A percentile compares a stretch with the other conserved stretches of the same genome.
Conservation (phyloP, 2,888 invertebrate species). For the Drosophila parthenogenetica region DNA sequence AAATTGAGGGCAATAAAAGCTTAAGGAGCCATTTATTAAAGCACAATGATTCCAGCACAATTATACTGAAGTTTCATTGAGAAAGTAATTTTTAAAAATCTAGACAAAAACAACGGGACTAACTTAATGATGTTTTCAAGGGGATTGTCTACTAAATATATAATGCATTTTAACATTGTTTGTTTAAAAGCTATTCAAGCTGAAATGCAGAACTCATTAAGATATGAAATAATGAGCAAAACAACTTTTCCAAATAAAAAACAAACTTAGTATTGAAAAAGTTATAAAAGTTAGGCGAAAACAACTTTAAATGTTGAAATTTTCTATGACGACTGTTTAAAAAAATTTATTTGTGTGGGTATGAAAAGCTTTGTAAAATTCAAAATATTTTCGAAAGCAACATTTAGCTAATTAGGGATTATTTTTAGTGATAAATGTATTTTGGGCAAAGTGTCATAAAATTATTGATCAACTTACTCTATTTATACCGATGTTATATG, state of each 20-base stretch:
- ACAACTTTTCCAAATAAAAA: background rate
- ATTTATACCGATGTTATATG: slow-evolving; percentile 5
- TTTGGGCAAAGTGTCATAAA: slow-evolving; percentile 33
- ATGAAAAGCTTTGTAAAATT: background rate
- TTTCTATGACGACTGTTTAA: background rate
- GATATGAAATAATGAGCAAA: too few relatives aligned
- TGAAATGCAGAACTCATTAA: too few relatives aligned
- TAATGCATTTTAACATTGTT: too few relatives aligned
- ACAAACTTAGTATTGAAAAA: background rate
- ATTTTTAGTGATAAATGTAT: slow-evolving; percentile 50
- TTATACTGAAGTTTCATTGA: too few relatives aligned
- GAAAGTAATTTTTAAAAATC: too few relatives aligned
- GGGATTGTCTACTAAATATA: too few relatives aligned
- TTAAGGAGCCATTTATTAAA: background rate
- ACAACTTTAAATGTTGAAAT: background rate
- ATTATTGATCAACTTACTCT: slow-evolving; percentile 15
- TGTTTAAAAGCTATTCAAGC: too few relatives aligned
- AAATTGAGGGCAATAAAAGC: background rate
- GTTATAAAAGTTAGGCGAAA: background rate
- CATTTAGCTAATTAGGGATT: slow-evolving; percentile 38
- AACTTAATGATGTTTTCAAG: too few relatives aligned
- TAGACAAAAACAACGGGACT: too few relatives aligned
- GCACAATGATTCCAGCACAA: too few relatives aligned
- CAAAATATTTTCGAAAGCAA: slow-evolving; percentile 14
- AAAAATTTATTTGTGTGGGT: too few relatives aligned